Base-by-base conservation (phyloP, 2,113 vertebrate genomes). In the Caranx ignobilis region DNA sequence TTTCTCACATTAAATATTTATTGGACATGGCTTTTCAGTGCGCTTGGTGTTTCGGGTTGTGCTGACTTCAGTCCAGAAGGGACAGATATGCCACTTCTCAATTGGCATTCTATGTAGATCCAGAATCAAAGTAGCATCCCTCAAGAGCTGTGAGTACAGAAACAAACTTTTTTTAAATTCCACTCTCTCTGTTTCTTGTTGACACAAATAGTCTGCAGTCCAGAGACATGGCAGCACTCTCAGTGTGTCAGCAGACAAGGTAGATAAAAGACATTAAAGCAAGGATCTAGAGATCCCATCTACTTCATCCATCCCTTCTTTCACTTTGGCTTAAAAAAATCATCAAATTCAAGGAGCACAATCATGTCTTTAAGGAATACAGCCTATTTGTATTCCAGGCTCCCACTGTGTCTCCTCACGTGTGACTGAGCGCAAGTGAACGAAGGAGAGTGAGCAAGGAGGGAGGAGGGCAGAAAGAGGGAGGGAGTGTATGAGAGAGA, bases 341-440 rank as follows among this genome's bases (percentile, higher is more conserved):
- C 56, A 70, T 81, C 41, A 77, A 81, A 89, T 63, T 76, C 37
- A 56, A 85, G 70, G 85, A 85, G 83, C 83, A 95, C 94, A 95
- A 93, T 92, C 89, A 85, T 54, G 78, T 94, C 91, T 94, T 95
- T 95, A 94, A 95, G 91, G 76, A 80, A 89, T 85, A 92, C 71
- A 88, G 73, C 92, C 89, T 85, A 95, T 95, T 95, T 94, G 94
- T 94, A 95, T 95, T 94, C 95, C 37, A 52, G 85, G 79, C 92
- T 86, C 86, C 82, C 75, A 61, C 83, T 74, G 79, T 81, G 87
- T 88, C 89, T 94, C 85, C 89, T 94, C 89, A 91, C 85, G 82
- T 93, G 93, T 93, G 92, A 88, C 91, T 91, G 93, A 93, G 90
- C 56, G 75, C 90, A 91, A 94, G 88, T 80, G 89, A 92, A 91